Evolutionary conservation across 2,888 invertebrate species (phyloP), one percentile per base, ranked within the genome.

Genomic region (Plutella xylostella): DNA sequence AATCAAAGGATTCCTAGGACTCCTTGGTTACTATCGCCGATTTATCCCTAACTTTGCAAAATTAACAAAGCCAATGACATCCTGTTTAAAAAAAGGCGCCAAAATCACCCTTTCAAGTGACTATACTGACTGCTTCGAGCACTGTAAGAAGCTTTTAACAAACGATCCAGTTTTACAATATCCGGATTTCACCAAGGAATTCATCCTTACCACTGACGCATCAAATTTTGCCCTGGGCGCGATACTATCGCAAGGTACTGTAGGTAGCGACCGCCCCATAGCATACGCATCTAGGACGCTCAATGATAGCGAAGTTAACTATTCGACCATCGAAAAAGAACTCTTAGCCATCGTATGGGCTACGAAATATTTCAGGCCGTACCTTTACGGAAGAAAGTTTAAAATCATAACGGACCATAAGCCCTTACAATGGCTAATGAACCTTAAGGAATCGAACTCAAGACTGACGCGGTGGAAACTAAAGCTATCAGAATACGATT

Each of bases 401-500:
- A 55, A 44, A 17, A 59, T 73, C 4, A 35, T 60, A 5, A 69
- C 65, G 0, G 72, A 72, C 45, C 71, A 72, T 48, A 57, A 54
- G n/a, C n/a, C n/a, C n/a, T n/a, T n/a, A n/a, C n/a, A n/a, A n/a
- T n/a, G n/a, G n/a, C n/a, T n/a, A n/a, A 54, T 61, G 44, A 52
- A 40, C 4, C 25, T 60, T 1, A 62, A 64, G 50, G 58, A 67
- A 21, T 61, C 58, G 0, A 60, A 59, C 22, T 54, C 59, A 0
- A 47, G 60, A 20, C 41, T 65, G 1, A 54, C 55, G 0, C 34
- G 68, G 37, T 72, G 66, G 67, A 39, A 56, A 42, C 34, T 67
- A 1, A 56, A 54, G 43, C 45, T 54, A 9, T 41, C 42, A 3
- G 25, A 25, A 5, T 25, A 7, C 9, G 25, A 25, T 9, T 25